Evolutionary conservation across 2,888 invertebrate species (phyloP), one percentile per base, ranked within the genome.

Genomic region (Leptura quadrifasciata): DNA sequence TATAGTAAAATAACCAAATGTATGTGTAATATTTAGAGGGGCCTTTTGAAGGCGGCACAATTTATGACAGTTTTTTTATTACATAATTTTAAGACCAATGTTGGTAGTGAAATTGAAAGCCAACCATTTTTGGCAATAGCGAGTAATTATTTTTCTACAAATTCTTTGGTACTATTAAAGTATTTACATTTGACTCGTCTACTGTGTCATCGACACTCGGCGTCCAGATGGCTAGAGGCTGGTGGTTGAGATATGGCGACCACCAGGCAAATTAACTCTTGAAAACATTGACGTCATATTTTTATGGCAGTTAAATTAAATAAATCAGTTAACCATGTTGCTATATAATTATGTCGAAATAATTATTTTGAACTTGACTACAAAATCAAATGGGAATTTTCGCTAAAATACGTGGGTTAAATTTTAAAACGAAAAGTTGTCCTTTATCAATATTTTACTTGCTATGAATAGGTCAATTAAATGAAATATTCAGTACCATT

Each of bases 51-150:
- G n/a, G n/a, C n/a, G n/a, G n/a, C n/a, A n/a, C n/a, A n/a, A n/a
- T n/a, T n/a, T n/a, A n/a, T n/a, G n/a, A n/a, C n/a, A n/a, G n/a
- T n/a, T n/a, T n/a, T n/a, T n/a, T n/a, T n/a, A 47, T 47, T n/a
- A 47, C n/a, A 47, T n/a, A 47, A 47, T 47, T 47, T 47, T 47
- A 47, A n/a, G 47, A 47, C 47, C 47, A n/a, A 47, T n/a, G 47
- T 47, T n/a, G n/a, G 3, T 6, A 47, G 17, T 47, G 47, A n/a
- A n/a, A 17, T 6, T 47, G 12, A 47, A 47, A 47, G 15, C n/a
- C 15, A n/a, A 47, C 47, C 47, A 47, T 47, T 47, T 47, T 47
- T n/a, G 47, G 47, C n/a, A 47, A 6, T 6, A 47, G 47, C n/a
- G 17, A 31, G 0, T 47, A 47, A n/a, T 47, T 15, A 47, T 47